Conservation (phyloP, 2,113 vertebrate genomes). For the Sinocyclocheilus anshuiensis region DNA sequence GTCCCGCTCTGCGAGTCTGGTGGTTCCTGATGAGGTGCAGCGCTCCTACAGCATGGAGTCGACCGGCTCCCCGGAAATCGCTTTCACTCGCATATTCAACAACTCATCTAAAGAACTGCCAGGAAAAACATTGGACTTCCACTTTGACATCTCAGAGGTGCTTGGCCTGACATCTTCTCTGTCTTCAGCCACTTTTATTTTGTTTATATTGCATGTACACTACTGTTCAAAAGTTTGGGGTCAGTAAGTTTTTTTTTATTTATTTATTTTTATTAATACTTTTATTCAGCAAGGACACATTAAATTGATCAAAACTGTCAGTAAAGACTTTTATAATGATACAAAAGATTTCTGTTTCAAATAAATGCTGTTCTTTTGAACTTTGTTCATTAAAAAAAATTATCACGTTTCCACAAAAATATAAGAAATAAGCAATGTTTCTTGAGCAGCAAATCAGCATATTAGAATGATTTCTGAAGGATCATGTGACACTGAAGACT, state of each 20-base stretch:
- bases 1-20: constrained; percentile 95
- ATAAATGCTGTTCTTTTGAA: no score
- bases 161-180: constrained; percentile 20
- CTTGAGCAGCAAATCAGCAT: background rate
- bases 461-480: background rate
- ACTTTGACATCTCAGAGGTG: constrained; percentile 99
- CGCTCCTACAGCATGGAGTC: constrained; percentile 88
- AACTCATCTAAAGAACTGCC: constrained; percentile 96
- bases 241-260: background rate
- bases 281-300: no score
- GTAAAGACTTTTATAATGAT: no score
- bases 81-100: constrained; percentile 96
- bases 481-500: background rate
- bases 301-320: no score
- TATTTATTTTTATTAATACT: no score
- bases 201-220: background rate
- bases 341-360: no score
- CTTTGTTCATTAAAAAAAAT: no score
- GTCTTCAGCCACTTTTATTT: background rate
- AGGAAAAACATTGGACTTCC: constrained; percentile 98
- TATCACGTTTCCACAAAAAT: no score
- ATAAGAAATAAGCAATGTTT: background rate
- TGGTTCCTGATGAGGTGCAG: constrained; percentile 93
- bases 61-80: constrained; percentile 89
- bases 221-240: background rate